Evolutionary conservation across 2,888 invertebrate species (phyloP).

Genomic region (Stenoptilia bipunctidactyla): DNA sequence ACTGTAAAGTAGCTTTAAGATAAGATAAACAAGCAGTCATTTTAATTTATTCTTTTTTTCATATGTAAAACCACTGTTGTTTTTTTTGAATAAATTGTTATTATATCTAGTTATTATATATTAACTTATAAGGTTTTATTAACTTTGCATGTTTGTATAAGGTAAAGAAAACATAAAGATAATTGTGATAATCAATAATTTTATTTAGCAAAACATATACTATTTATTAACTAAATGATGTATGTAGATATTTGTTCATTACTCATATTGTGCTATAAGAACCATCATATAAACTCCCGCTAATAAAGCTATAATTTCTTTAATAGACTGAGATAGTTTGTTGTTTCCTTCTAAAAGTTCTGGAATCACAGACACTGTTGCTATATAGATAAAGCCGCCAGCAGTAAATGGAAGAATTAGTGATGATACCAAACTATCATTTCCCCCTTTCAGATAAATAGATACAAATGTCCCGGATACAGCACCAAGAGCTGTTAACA

Average conservation of each 20-base stretch:
- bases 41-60: no score
- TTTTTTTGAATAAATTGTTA: no score
- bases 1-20: no score
- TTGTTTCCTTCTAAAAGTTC: slow-evolving; percentile 93
- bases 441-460: slow-evolving; percentile 81
- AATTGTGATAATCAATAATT: no score
- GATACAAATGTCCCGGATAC: slow-evolving; percentile 93
- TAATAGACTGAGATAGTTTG: slow-evolving; percentile 88
- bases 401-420: slow-evolving; percentile 98
- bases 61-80: no score
- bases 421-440: slow-evolving; percentile 78
- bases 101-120: no score
- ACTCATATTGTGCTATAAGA: slow-evolving; percentile 82
- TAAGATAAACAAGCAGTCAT: no score
- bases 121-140: no score
- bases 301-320: slow-evolving; percentile 90
- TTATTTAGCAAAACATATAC: no score
- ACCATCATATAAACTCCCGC: slow-evolving; percentile 97
- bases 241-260: slow-evolving; percentile 10
- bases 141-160: no score
- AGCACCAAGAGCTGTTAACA: slow-evolving; percentile 95
- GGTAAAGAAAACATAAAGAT: no score
- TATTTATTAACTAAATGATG: background rate
- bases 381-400: slow-evolving; percentile 99
- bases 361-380: slow-evolving; percentile 98